Conservation (phyloP, 2,113 vertebrate species). For the Amblyopsis rosae region DNA sequence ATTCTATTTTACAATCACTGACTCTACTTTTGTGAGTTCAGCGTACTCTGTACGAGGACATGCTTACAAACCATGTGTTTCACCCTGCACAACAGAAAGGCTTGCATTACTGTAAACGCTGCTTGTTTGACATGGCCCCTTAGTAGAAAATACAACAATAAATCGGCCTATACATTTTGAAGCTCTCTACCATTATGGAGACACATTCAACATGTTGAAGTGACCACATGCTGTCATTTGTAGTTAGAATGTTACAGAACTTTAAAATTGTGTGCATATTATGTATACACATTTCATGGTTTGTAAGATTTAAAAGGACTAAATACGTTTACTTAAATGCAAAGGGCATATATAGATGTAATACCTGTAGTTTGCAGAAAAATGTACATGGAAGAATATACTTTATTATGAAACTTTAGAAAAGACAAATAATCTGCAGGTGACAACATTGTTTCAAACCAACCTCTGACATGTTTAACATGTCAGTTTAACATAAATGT, state of each 20-base stretch:
- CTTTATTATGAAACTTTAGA: conserved; percentile 56
- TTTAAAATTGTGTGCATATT: no score
- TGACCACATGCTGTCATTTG: background rate
- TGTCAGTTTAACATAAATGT: no score
- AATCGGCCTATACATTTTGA: background rate
- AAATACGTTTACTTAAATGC: no score
- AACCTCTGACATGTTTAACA: no score
- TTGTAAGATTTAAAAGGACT: no score
- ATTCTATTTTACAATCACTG: no score
- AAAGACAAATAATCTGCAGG: conserved; percentile 19
- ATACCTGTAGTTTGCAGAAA: no score
- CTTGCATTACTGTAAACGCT: background rate
- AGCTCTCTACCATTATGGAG: background rate
- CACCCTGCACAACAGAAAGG: background rate
- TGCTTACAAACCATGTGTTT: background rate
- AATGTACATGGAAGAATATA: conserved; percentile 20
- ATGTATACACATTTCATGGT: no score
- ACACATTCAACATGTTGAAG: background rate
- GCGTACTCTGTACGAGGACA: background rate
- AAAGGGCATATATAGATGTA: no score
- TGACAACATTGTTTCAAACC: no score
- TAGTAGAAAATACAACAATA: background rate
- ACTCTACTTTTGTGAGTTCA: background rate
- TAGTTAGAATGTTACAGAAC: no score
- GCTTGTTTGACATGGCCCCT: background rate